These are phyloP conservation scores for Gila orcuttii DNA, from an alignment of 2,113 vertebrate species.

Conservation along the genomic window DNA sequence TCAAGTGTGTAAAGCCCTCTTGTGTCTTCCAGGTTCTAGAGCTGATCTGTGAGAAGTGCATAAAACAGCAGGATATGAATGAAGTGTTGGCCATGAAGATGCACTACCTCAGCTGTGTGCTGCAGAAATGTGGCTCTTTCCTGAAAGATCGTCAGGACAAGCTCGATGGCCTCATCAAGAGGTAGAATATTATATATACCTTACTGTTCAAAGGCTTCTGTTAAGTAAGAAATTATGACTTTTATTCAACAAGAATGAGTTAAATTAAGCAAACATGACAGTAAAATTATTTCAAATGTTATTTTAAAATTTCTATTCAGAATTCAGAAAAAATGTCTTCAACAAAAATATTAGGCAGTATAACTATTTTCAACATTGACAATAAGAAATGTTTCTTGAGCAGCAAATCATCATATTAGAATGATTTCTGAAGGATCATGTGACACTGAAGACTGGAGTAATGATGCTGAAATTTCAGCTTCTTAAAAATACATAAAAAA, in stretches of 20 bases:
- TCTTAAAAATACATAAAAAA: background rate
- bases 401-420: background rate
- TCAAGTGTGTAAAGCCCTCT: too few species aligned
- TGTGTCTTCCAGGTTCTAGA: conserved; percentile 73
- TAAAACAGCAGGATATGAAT: conserved; percentile 98
- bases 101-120: conserved; percentile 94
- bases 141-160: conserved; percentile 89
- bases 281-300: background rate
- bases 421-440: background rate
- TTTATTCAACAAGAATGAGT: background rate
- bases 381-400: background rate
- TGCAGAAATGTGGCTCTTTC: conserved; percentile 88
- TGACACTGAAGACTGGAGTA: background rate
- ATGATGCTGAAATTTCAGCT: background rate
- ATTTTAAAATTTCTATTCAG: background rate
- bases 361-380: background rate
- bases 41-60: conserved; percentile 94
- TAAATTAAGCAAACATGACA: background rate
- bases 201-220: background rate
- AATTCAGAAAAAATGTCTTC: background rate
- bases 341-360: background rate
- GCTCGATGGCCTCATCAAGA: conserved; percentile 88
- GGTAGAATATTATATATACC: conserved; percentile 67
- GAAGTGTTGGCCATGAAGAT: conserved; percentile 99
- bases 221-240: background rate